Evolutionary conservation across 2,113 vertebrate species (phyloP), one percentile per base, ranked within the genome.

Genomic region (Neomonachus schauinslandi): DNA sequence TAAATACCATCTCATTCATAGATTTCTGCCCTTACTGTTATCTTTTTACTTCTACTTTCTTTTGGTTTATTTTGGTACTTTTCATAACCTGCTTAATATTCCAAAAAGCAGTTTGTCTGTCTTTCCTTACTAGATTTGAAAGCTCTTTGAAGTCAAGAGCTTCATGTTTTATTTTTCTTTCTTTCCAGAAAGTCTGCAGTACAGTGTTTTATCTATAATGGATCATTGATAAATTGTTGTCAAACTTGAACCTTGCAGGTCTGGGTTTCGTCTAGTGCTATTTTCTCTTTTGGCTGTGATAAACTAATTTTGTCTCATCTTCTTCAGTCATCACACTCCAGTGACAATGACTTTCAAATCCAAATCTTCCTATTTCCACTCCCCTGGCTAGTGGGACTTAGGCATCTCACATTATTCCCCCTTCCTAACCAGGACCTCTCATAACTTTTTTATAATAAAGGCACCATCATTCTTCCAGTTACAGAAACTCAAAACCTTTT

Each of bases 91-190:
- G 42, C n/a, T 28, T 77, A 65, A 6, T 88, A 49, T 77, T 96
- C 31, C 91, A 81, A 93, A 92, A 93, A 69, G 5, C n/a, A 85
- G 13, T 53, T 53, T 87, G 0, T 61, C 69, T 31, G 2, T 82
- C n/a, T 80, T 90, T 81, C 16, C 36, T 3, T 65, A 49, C 22
- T 96, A 67, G 83, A 65, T 85, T 67, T 89, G 82, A 59, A 95
- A 90, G 42, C 16, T 46, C 39, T 24, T 80, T 49, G 33, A 96
- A 90, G 76, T 90, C 4, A 83, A 51, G 26, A n/a, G 76, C 26
- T 67, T 95, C 61, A 21, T 69, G 24, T 71, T 51, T 87, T 83
- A 49, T 86, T 87, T 92, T 19, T 83, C n/a, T 90, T 94, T 93
- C 11, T 87, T 96, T 89, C 57, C 49, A 63, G 3, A 33, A 92